Evolutionary conservation across 2,888 invertebrate species (phyloP).

Genomic region (Timandra comae): DNA sequence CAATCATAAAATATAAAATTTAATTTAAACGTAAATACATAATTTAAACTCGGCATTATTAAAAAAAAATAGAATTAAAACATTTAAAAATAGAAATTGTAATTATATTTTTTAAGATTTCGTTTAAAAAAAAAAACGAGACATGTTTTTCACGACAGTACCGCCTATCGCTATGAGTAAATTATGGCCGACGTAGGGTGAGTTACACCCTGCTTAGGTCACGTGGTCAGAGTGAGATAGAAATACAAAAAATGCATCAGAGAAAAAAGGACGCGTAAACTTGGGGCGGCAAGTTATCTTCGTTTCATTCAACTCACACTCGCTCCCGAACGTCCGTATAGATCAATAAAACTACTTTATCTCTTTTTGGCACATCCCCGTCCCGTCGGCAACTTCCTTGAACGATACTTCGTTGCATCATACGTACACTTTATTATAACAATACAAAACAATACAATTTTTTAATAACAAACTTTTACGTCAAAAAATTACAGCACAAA

Average conservation of each 20-base stretch:
- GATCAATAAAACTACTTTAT: slow-evolving; percentile 79
- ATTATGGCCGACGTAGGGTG: slow-evolving; percentile 76
- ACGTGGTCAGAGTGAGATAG: slow-evolving; percentile 68
- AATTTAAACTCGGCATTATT: too few relatives aligned
- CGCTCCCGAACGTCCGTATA: slow-evolving; percentile 75
- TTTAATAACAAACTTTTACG: slow-evolving; percentile 10
- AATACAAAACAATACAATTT: slow-evolving; percentile 13
- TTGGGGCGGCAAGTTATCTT: slow-evolving; percentile 77
- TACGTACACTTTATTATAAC: slow-evolving; percentile 44
- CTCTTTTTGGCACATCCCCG: slow-evolving; percentile 78
- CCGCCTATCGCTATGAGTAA: slow-evolving; percentile 77
- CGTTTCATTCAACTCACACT: slow-evolving; percentile 77
- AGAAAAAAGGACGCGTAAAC: slow-evolving; percentile 51
- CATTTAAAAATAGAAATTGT: too few relatives aligned
- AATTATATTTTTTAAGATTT: too few relatives aligned
- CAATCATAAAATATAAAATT: too few relatives aligned
- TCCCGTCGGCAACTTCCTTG: slow-evolving; percentile 70
- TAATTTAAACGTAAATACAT: too few relatives aligned
- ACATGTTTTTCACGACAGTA: slow-evolving; percentile 70
- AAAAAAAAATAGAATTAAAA: too few relatives aligned
- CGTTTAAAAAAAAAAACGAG: slow-evolving; percentile 41
- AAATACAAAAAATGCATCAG: slow-evolving; percentile 34
- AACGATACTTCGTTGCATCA: slow-evolving; percentile 54
- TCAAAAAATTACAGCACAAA: slow-evolving; percentile 14
- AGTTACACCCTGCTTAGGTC: slow-evolving; percentile 77